Percentiles rank a stretch among this genome's conserved stretches.
phyloP scores from a whole-genome alignment of 2,888 invertebrate species.

The Sericinus montela region DNA sequence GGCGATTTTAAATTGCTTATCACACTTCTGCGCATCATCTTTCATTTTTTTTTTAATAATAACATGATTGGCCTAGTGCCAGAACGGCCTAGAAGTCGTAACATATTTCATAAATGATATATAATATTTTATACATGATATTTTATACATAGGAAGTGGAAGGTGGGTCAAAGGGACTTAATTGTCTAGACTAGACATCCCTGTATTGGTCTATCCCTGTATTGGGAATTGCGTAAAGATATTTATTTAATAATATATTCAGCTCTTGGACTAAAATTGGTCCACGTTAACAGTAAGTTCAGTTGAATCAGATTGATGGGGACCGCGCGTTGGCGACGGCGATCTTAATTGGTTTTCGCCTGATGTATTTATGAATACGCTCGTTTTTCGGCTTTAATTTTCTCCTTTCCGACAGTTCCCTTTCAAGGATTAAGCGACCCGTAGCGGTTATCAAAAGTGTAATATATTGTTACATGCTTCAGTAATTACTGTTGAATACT shows the following conservation, averaged over 20 bases:
- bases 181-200: too few species aligned
- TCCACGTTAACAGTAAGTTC: constrained; percentile 43
- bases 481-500: constrained; percentile 13
- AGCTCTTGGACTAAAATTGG: constrained; percentile 34
- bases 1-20: too few species aligned
- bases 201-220: too few species aligned
- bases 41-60: too few species aligned
- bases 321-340: constrained; percentile 41
- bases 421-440: constrained; percentile 16
- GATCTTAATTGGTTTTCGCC: constrained; percentile 52
- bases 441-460: constrained; percentile 18
- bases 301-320: constrained; percentile 51
- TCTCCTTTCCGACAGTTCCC: constrained; percentile 14
- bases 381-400: constrained; percentile 24
- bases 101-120: too few species aligned
- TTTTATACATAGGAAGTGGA: too few species aligned
- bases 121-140: too few species aligned
- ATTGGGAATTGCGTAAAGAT: too few species aligned
- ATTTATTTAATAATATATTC: not conserved
- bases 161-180: too few species aligned
- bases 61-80: too few species aligned
- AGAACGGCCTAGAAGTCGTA: too few species aligned
- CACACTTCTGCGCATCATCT: too few species aligned
- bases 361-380: constrained; percentile 35
- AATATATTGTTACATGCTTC: constrained; percentile 19